A percentile compares a stretch with the other conserved stretches of the same genome.
Evolutionary conservation across 1,140 invertebrate genomes (phyloP).

Genomic region (Drosophila arawakana): DNA sequence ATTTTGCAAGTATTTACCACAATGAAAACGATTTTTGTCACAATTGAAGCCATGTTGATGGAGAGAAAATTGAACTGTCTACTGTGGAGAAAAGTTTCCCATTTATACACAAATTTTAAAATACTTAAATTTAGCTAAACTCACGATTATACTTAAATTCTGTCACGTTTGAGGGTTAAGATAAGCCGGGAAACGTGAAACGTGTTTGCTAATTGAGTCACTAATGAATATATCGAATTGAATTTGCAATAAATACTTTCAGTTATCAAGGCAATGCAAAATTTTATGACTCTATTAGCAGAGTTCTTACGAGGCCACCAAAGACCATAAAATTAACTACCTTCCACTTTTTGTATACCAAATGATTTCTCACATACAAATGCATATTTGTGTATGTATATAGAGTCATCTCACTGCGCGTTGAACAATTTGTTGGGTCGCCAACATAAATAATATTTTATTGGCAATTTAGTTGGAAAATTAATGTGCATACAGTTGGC

Average conservation of each 20-base stretch:
- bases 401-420: constrained; percentile 49
- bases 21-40: constrained; percentile 2
- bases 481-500: constrained; percentile 80
- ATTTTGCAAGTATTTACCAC: not conserved
- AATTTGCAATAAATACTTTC: not conserved
- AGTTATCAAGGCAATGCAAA: constrained; percentile 11
- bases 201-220: not conserved
- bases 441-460: constrained; percentile 83
- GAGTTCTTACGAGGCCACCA: constrained; percentile 43
- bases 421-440: constrained; percentile 54
- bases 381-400: not conserved
- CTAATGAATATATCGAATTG: not conserved
- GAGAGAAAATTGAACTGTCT: not conserved
- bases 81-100: too few relatives aligned
- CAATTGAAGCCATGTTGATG: not conserved
- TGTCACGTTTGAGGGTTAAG: constrained; percentile 3
- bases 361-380: constrained; percentile 21
- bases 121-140: too few relatives aligned
- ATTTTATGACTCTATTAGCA: constrained; percentile 75
- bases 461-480: constrained; percentile 80
- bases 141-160: not conserved
- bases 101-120: too few relatives aligned
- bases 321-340: constrained; percentile 64
- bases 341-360: constrained; percentile 35
- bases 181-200: not conserved